Evolutionary conservation across 2,797 vertebrate species (phyloP), one percentile per base, ranked within the genome.

Genomic region (Alcedo quadribrachys): DNA sequence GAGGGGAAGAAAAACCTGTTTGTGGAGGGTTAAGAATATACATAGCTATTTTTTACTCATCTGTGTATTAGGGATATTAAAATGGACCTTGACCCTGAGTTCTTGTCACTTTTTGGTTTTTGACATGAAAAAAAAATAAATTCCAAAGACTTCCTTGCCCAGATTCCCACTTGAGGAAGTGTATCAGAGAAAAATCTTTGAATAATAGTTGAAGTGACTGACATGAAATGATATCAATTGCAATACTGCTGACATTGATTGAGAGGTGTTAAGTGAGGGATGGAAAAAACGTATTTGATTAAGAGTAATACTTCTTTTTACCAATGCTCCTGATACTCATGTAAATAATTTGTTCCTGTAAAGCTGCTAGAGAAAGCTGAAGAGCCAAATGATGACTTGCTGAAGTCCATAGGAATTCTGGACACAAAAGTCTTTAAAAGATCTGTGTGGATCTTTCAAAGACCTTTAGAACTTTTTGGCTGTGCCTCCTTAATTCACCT

Each of bases 261-360:
- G 81, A 88, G 60, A 27, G 63, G 28, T 77, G 65, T 66, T 85
- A 84, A 70, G 73, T 81, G 76, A 48, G 54, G 63, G 37, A 65
- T 92, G 78, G 77, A 78, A 82, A 73, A 95, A 94, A 33, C 2
- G 13, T 75, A 60, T 18, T 91, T 68, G 46, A 85, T 92, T 40
- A 82, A 89, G 91, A 81, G 70, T 70, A 85, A 85, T 91, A 37
- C 20, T 79, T 87, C 37, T 81, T 80, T 85, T 68, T 11, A 3
- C 30, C 21, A 67, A 1, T 84, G 60, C 50, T 81, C 30, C 33
- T 62, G 68, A 55, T 70, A 61, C 57, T 71, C 8, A 0, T 24
- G 9, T 30, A 69, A 60, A 45, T 53, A 48, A 63, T 55, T 54
- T 45, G 48, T 81, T 11, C 19, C 28, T 65, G 19, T 81, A 43